phyloP scores from a whole-genome alignment of 2,113 vertebrate genomes.

The Trochalopteron elliotii region DNA sequence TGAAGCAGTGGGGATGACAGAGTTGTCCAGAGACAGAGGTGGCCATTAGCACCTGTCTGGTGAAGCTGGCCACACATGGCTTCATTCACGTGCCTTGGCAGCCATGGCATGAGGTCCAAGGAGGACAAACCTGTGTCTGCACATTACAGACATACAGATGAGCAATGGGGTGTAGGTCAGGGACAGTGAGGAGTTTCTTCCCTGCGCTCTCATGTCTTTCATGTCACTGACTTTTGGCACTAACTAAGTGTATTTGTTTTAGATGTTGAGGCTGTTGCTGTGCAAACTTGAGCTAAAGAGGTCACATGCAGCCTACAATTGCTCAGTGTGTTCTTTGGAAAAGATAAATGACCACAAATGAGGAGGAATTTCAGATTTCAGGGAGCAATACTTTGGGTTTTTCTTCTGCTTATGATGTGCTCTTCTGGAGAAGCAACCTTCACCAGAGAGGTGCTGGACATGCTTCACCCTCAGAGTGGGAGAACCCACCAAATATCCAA shows the following conservation, averaged over 20 bases:
- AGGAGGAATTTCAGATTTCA: neutral
- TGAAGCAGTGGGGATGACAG: neutral
- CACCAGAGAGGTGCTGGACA: neutral
- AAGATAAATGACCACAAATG: neutral
- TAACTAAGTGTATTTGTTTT: neutral
- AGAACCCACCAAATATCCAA: neutral
- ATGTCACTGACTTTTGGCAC: neutral
- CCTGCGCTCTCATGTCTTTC: neutral
- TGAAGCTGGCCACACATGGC: neutral
- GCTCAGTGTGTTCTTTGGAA: neutral
- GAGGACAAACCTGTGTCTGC: neutral
- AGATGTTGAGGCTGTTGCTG: neutral
- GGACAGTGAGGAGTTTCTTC: neutral
- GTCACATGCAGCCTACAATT: neutral
- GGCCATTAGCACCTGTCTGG: neutral
- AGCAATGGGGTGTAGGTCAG: neutral
- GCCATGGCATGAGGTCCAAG: neutral
- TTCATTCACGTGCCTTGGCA: accelerated
- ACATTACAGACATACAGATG: neutral
- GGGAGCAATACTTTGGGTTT: neutral
- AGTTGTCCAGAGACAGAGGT: neutral
- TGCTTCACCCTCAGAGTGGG: neutral
- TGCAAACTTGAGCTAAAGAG: neutral
- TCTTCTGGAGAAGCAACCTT: neutral
- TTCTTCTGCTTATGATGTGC: neutral